Conservation (phyloP, 2,797 vertebrate genomes). For the Hozukius guyotensis region DNA sequence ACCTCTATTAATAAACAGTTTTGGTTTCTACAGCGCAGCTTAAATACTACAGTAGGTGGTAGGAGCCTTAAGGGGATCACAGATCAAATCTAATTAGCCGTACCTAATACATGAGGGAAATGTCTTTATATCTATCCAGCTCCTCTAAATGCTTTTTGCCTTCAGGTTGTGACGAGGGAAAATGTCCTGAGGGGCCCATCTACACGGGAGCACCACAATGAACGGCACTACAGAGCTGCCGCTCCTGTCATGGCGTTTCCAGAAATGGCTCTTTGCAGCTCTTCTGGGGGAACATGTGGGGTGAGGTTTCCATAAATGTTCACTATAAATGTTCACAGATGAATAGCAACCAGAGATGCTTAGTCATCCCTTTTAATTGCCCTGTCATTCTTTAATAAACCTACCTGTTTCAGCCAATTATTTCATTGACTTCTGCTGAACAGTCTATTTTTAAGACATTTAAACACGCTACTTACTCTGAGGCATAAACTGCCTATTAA, state of each 20-base stretch:
- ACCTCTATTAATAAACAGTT: slow-evolving; percentile 62
- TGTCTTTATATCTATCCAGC: slow-evolving; percentile 73
- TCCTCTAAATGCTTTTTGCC: slow-evolving; percentile 67
- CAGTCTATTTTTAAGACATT: slow-evolving; percentile 26
- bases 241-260: slow-evolving; percentile 41
- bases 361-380: slow-evolving; percentile 54
- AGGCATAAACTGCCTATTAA: slow-evolving; percentile 17
- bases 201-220: slow-evolving; percentile 22
- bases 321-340: slow-evolving; percentile 20
- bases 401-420: slow-evolving; percentile 43
- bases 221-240: slow-evolving; percentile 22
- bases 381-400: slow-evolving; percentile 47
- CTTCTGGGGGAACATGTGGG: slow-evolving; percentile 19
- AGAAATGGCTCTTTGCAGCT: slow-evolving; percentile 49
- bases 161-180: slow-evolving; percentile 55
- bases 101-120: slow-evolving; percentile 64
- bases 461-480: slow-evolving; percentile 13
- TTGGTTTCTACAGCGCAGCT: slow-evolving; percentile 39
- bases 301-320: slow-evolving; percentile 33
- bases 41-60: slow-evolving; percentile 64
- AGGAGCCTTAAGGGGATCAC: slow-evolving; percentile 60
- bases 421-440: slow-evolving; percentile 40
- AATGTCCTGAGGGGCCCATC: slow-evolving; percentile 53
- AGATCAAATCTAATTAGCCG: slow-evolving; percentile 78
- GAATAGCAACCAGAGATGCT: slow-evolving; percentile 39